Evolutionary conservation across 2,888 invertebrate genomes (phyloP), one percentile per base, ranked within the genome.

Genomic region (Uropetala carovei): DNA sequence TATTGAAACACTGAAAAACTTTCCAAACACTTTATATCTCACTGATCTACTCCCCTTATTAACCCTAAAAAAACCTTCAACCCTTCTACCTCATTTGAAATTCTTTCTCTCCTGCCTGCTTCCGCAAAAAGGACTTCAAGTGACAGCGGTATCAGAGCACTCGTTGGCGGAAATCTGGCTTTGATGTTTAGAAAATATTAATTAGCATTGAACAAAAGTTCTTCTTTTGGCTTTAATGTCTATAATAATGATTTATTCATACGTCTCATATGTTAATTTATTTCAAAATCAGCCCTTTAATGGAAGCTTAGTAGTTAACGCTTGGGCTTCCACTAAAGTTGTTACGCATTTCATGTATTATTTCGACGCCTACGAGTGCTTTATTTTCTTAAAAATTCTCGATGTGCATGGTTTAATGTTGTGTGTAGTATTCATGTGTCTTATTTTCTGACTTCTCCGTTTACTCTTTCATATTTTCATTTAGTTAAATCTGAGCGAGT

Each of bases 131-230:
- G 89, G 89, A 89, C 89, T 89, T 68, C 89, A 64, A 43, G 64
- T 89, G 89, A 89, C 43, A 22, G 89, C 68, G 89, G 89, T 89
- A 89, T 89, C 89, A 89, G 89, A 89, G 89, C 89, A 89, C 89
- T 89, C 89, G 64, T 89, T n/a, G 89, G 64, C 43, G 64, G 43
- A 5, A 27, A 10, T 27, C 75, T 27, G 18, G 22, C 43, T 43
- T 43, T 75, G 22, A 13, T 75, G 22, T 27, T 43, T 43, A 43
- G 43, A 43, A 43, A 43, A 43, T 43, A 43, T 43, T 43, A 1
- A 43, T 75, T 27, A 27, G 22, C 22, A 13, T 75, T 22, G 75
- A 75, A 75, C 75, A 75, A 75, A 22, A 27, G 75, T 43, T 22
- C n/a, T 7, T 75, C 75, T 13, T 27, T 75, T 22, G 22, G 27